Base-by-base conservation (phyloP, 1,140 invertebrate species). In the Zaprionus ghesquierei region DNA sequence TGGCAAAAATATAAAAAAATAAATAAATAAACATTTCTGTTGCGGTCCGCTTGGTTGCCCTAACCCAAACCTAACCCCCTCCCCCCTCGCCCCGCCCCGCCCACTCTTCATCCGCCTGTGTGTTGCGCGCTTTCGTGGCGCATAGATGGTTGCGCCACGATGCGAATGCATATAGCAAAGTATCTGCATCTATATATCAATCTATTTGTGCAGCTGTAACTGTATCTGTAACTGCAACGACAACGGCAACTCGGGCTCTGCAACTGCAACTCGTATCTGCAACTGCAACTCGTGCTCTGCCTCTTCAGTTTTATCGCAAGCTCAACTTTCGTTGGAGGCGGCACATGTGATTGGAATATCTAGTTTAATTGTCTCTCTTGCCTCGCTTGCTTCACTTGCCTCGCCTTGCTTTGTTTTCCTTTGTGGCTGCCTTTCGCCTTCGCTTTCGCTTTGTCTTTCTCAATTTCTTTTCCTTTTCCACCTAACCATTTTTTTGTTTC, bases 21-120 rank as follows among this genome's bases (percentile, higher is more conserved):
- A 65, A 50, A 65, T 70, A 70, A 56, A 69, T 50, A 70, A 20
- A 64, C 41, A 56, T 70, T 50, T 33, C 35, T 41, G 23, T 55
- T 56, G 50, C 35, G 38, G 31, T 46, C 41, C 22, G 41, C 41
- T 22, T 46, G 35, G 35, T 15, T 41, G 15, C 15, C n/a, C 35
- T 15, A n/a, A 0, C 35, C n/a, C 35, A 3, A 6, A 5, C 9
- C 9, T 6, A n/a, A 4, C 15, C 41, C 41, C 2, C 2, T 9
- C 15, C 41, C 18, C 8, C 3, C 15, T 20, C 31, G 6, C 31
- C 31, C 8, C 3, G 31, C 31, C 31, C 31, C 1, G 41, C 41
- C 15, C 12, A n/a, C 20, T 27, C 6, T 55, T 25, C 10, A 1
- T 15, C 12, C 22, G 49, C n/a, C 25, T 50, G 61, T 51, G n/a